Evolutionary conservation across 1,140 invertebrate species (phyloP).

Genomic region (Bombus affinis): DNA sequence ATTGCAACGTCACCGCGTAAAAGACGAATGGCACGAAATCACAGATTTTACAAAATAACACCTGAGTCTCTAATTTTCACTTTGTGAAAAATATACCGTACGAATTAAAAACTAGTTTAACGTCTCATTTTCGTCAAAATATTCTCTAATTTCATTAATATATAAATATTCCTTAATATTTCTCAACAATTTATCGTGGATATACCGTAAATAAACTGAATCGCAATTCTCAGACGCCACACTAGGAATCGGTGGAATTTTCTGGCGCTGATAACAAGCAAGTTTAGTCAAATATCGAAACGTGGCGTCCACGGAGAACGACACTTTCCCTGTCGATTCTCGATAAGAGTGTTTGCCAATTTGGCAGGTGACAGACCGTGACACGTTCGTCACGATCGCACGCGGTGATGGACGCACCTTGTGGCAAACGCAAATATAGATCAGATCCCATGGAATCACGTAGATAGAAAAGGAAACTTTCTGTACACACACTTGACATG

Average conservation of each 20-base stretch:
- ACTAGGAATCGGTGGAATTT: constrained; percentile 10
- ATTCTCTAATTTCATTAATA: not conserved
- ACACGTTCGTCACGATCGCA: constrained; percentile 58
- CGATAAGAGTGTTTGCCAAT: constrained; percentile 71
- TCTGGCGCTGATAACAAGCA: not conserved
- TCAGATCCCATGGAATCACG: constrained; percentile 58
- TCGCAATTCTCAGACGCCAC: not conserved
- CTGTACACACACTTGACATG: constrained; percentile 54
- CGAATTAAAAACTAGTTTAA: not conserved
- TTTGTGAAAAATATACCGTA: not conserved
- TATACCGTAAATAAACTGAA: not conserved
- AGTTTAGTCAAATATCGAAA: constrained; percentile 6
- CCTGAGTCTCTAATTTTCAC: no score
- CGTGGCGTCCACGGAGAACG: constrained; percentile 16
- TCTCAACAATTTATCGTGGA: not conserved
- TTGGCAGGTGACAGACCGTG: constrained; percentile 71
- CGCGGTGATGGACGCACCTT: constrained; percentile 67
- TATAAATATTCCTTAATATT: not conserved
- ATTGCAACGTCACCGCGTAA: no score
- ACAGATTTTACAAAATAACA: no score
- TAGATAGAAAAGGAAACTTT: constrained; percentile 60
- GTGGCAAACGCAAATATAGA: constrained; percentile 71
- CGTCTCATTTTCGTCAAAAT: no score
- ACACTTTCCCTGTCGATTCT: constrained; percentile 19
- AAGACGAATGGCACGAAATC: no score